Evolutionary conservation across 2,888 invertebrate species (phyloP), one percentile per base, ranked within the genome.

Genomic region (Pyrgus malvae): DNA sequence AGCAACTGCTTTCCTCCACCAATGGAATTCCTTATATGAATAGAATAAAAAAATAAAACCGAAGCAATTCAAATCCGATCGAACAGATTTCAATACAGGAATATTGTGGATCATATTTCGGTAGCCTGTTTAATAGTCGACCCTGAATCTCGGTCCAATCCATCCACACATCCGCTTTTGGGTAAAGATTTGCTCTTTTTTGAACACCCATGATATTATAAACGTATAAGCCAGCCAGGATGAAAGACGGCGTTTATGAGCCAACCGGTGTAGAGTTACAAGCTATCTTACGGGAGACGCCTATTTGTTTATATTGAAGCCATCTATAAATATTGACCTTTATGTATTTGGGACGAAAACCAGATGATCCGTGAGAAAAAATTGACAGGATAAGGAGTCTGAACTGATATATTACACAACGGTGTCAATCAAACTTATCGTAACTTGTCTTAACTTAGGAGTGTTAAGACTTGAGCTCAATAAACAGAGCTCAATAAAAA

Each of bases 211-310:
- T 72, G 64, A 66, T 64, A 71, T 70, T 69, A 68, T 67, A 62
- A 64, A 62, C 55, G 64, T 82, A 79, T 82, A 76, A 76, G 80
- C 70, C 73, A 75, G 74, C 66, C 70, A 73, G 75, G 82, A 80
- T 86, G 85, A 87, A 85, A 87, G 87, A 83, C 79, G 70, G 69
- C 76, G 66, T 83, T 84, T 83, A 83, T 76, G 73, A 75, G 69
- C 72, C 60, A 68, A 66, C 65, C 65, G 71, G 84, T 84, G 74
- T 89, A 71, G 74, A 71, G 73, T 89, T 87, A 83, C 85, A 66
- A 69, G 67, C 69, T 65, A 67, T 68, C 65, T 61, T 61, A 62
- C 58, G 64, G 56, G 61, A 68, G 69, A 68, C 44, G 72, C 70
- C 69, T 72, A 72, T 77, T 76, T 81, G 78, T 84, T 85, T 83